phyloP scores from a whole-genome alignment of 2,797 vertebrate genomes.

The Chaetodon trifasciatus region DNA sequence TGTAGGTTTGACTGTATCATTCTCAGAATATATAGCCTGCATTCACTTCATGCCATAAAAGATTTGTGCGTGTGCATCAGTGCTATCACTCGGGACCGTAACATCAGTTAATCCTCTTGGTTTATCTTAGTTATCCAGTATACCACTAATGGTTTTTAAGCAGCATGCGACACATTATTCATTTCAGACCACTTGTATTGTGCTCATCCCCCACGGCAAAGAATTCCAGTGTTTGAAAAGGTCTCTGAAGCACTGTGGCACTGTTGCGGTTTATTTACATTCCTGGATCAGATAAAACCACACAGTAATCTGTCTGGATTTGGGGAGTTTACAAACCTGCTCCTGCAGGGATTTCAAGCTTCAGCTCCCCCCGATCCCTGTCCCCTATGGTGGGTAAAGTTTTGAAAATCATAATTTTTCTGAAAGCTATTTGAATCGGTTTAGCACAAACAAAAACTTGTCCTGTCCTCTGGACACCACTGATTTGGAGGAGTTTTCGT shows the following conservation, averaged over 20 bases:
- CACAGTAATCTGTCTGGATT: conserved; percentile 78
- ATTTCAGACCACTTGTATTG: conserved; percentile 54
- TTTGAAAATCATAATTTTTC: conserved; percentile 45
- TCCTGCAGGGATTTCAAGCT: conserved; percentile 67
- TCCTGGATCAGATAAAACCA: conserved; percentile 78
- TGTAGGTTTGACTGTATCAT: not conserved
- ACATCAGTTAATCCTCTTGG: conserved; percentile 63
- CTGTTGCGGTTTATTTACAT: conserved; percentile 80
- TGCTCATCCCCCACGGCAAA: conserved; percentile 49
- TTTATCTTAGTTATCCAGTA: conserved; percentile 60
- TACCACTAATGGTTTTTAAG: conserved; percentile 69
- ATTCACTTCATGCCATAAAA: not conserved
- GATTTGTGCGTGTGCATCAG: not conserved
- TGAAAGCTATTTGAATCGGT: conserved; percentile 39
- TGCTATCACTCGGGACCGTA: conserved; percentile 9
- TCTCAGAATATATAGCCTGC: not conserved
- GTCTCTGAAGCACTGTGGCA: conserved; percentile 58
- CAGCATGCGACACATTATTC: conserved; percentile 64
- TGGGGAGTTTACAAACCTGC: conserved; percentile 68
- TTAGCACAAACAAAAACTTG: conserved; percentile 35
- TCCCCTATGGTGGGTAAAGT: conserved; percentile 44
- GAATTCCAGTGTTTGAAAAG: conserved; percentile 78
- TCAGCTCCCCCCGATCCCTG: conserved; percentile 48
- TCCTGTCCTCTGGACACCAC: conserved; percentile 22
- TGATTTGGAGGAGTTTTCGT: conserved; percentile 14